Conservation (phyloP, 2,888 invertebrate genomes). For the Leptarthrus brevirostris region DNA sequence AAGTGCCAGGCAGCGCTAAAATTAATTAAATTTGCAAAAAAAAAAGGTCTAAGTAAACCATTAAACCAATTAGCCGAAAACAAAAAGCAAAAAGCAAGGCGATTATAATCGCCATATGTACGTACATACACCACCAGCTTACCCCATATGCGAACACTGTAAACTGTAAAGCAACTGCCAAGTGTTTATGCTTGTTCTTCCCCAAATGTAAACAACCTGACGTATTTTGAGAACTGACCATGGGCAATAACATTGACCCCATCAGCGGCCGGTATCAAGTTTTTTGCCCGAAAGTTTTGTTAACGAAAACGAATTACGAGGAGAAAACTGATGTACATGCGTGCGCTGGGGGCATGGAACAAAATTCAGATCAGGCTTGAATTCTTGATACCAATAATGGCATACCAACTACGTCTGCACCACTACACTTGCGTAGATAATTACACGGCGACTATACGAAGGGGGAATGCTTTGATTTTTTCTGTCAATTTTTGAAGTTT, state of each 20-base stretch:
- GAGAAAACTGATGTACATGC: slow-evolving; percentile 6
- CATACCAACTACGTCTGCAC: not conserved
- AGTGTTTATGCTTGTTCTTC: not conserved
- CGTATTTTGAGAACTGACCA: slow-evolving; percentile 54
- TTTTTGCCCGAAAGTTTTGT: slow-evolving; percentile 30
- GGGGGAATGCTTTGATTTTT: slow-evolving; percentile 20
- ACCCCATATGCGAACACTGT: too few species aligned
- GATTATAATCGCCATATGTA: too few species aligned
- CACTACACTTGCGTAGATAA: not conserved
- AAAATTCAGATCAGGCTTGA: not conserved
- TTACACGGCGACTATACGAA: not conserved
- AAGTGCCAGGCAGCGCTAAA: too few species aligned
- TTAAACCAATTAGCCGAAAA: too few species aligned
- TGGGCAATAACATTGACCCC: slow-evolving; percentile 55
- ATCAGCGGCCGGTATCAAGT: slow-evolving; percentile 46
- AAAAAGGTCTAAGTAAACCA: too few species aligned
- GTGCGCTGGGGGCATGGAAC: not conserved
- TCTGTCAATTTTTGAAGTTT: slow-evolving; percentile 34
- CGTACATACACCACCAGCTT: too few species aligned
- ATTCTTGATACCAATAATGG: not conserved
- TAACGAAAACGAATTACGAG: slow-evolving; percentile 33
- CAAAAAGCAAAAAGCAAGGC: too few species aligned
- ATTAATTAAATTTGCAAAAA: too few species aligned
- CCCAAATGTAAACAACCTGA: slow-evolving; percentile 28
- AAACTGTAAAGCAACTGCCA: slow-evolving; percentile 10